These are phyloP conservation scores for Drosophila novamexicana DNA, from an alignment of 1,140 invertebrate genomes.

Conservation along the genomic window DNA sequence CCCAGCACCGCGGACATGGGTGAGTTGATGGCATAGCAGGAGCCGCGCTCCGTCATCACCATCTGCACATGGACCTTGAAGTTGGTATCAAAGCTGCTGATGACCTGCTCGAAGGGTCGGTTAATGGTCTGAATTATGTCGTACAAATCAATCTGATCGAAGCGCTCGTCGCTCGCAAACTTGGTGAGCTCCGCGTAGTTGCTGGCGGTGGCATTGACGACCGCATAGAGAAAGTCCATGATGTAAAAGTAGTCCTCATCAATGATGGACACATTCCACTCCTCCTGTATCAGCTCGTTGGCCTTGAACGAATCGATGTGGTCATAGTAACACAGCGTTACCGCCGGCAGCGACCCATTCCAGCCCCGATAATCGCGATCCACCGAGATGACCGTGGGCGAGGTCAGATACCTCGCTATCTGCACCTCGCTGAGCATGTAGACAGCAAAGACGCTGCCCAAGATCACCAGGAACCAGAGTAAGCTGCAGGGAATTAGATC, in stretches of 20 bases:
- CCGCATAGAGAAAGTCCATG: slow-evolving; percentile 82
- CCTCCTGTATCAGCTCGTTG: slow-evolving; percentile 74
- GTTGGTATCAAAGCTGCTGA: slow-evolving; percentile 84
- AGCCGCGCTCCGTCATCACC: slow-evolving; percentile 87
- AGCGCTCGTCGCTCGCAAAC: slow-evolving; percentile 84
- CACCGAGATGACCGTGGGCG: slow-evolving; percentile 88
- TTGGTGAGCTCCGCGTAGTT: slow-evolving; percentile 81
- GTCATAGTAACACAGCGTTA: slow-evolving; percentile 86
- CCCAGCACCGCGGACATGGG: slow-evolving; percentile 71
- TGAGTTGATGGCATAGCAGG: slow-evolving; percentile 88
- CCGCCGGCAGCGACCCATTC: slow-evolving; percentile 88
- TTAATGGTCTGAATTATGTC: slow-evolving; percentile 80
- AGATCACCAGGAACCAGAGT: slow-evolving; percentile 61
- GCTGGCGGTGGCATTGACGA: slow-evolving; percentile 83
- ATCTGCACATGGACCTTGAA: slow-evolving; percentile 84
- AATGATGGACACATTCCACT: slow-evolving; percentile 76
- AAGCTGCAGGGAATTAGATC: slow-evolving; percentile 26
- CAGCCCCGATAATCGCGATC: slow-evolving; percentile 88
- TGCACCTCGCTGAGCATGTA: slow-evolving; percentile 61
- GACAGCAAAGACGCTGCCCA: slow-evolving; percentile 55
- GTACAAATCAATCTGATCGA: slow-evolving; percentile 81
- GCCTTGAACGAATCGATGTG: slow-evolving; percentile 84
- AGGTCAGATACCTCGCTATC: slow-evolving; percentile 83
- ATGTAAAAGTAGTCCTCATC: slow-evolving; percentile 83
- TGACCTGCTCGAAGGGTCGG: slow-evolving; percentile 84